Percentiles rank a stretch among this genome's conserved stretches.
Conservation (phyloP, 1,140 invertebrate species). For the Drosophila parvula region DNA sequence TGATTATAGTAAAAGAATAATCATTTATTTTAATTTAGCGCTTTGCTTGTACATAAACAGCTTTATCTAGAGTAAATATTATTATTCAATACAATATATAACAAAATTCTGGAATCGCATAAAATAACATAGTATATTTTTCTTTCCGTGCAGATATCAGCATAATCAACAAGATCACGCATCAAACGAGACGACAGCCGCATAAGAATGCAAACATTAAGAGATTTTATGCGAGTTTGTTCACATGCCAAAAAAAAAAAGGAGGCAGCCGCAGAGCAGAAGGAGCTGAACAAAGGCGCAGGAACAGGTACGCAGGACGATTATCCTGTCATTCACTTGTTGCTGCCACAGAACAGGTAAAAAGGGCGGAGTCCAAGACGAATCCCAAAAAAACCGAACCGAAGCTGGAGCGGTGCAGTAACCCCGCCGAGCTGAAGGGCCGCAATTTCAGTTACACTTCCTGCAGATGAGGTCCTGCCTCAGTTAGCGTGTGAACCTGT, state of each 20-base stretch:
- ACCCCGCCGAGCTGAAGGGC: constrained; percentile 22
- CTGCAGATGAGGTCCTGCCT: constrained; percentile 59
- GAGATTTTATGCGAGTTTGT: constrained; percentile 80
- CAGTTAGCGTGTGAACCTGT: constrained; percentile 79
- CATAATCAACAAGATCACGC: constrained; percentile 83
- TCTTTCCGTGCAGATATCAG: constrained; percentile 47
- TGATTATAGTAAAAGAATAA: too few relatives aligned
- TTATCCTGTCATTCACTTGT: constrained; percentile 84
- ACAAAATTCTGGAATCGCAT: background rate
- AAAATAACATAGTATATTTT: background rate
- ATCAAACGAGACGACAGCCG: constrained; percentile 81
- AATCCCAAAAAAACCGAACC: background rate
- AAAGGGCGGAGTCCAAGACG: constrained; percentile 45
- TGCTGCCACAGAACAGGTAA: constrained; percentile 71
- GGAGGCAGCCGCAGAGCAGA: constrained; percentile 40
- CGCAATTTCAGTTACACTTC: constrained; percentile 65
- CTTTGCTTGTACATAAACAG: too few relatives aligned
- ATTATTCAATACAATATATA: background rate
- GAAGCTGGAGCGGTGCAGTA: constrained; percentile 18
- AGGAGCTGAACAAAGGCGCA: constrained; percentile 35
- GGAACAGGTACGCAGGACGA: constrained; percentile 79
- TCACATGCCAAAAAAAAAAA: constrained; percentile 72
- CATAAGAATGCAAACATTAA: constrained; percentile 82
- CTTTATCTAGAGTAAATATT: background rate
- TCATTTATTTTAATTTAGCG: too few relatives aligned